phyloP scores from a whole-genome alignment of 2,113 vertebrate species.

The Laterallus jamaicensis region DNA sequence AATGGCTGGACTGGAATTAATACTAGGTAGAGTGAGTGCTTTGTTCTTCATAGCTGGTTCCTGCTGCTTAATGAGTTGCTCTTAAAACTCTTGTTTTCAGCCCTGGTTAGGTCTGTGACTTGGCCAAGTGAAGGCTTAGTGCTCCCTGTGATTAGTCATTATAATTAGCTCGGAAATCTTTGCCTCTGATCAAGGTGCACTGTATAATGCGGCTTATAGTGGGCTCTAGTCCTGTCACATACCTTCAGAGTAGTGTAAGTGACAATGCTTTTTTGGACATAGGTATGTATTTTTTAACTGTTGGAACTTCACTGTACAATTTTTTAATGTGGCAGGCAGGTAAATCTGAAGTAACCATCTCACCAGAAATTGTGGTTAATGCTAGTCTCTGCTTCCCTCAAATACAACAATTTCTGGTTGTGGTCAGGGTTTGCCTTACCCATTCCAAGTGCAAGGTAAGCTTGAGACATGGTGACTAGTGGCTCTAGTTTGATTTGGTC shows the following conservation, averaged over 20 bases:
- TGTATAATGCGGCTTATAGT: constrained; percentile 54
- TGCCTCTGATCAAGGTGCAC: constrained; percentile 42
- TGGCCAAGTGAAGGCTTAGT: constrained; percentile 54
- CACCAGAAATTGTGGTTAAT: neutral
- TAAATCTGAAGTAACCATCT: neutral
- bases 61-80: constrained; percentile 56
- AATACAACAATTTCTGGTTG: neutral
- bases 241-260: neutral
- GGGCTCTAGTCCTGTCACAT: constrained; percentile 27
- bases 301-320: neutral
- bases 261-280: neutral
- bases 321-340: neutral
- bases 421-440: neutral
- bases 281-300: neutral
- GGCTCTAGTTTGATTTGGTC: neutral
- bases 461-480: neutral
- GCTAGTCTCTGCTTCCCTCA: neutral
- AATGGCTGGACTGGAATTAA: constrained; percentile 57
- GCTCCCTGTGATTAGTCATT: constrained; percentile 67
- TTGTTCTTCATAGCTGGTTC: constrained; percentile 58
- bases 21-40: constrained; percentile 49
- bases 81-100: constrained; percentile 63
- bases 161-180: constrained; percentile 71
- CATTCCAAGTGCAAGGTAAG: neutral
- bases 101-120: constrained; percentile 54